Percentiles rank a stretch among this genome's conserved stretches.
Conservation (phyloP, 2,113 vertebrate species). For the Accipiter cooperii region DNA sequence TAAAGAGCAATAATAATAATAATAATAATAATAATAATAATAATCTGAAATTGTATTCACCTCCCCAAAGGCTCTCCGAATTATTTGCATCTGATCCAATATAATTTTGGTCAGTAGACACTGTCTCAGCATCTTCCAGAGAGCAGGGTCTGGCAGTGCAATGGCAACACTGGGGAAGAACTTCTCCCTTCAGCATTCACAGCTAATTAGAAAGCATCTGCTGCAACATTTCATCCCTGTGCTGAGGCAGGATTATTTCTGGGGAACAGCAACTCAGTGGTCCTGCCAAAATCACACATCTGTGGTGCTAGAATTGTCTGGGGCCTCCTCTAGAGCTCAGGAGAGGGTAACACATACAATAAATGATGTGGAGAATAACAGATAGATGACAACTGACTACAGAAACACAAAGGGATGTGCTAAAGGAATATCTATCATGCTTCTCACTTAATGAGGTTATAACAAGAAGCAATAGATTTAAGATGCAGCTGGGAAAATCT, state of each 20-base stretch:
- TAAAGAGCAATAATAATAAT: background rate
- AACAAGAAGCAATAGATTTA: constrained; percentile 24
- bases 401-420: background rate
- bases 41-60: background rate
- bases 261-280: background rate
- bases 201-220: background rate
- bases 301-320: background rate
- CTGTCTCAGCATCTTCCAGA: background rate
- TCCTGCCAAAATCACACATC: background rate
- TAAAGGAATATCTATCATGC: background rate
- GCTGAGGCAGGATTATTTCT: background rate
- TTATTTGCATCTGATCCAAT: background rate
- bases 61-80: background rate
- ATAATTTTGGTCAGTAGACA: background rate
- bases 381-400: background rate
- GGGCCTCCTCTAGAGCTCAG: background rate
- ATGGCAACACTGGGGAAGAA: background rate
- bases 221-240: background rate
- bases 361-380: background rate
- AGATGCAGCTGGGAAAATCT: constrained; percentile 1
- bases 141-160: background rate
- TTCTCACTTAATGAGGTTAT: background rate
- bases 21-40: background rate
- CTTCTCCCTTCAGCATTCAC: background rate
- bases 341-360: background rate